Percentiles rank a stretch among this genome's conserved stretches.
Evolutionary conservation across 2,113 vertebrate genomes (phyloP).

Genomic region (Mellivora capensis): DNA sequence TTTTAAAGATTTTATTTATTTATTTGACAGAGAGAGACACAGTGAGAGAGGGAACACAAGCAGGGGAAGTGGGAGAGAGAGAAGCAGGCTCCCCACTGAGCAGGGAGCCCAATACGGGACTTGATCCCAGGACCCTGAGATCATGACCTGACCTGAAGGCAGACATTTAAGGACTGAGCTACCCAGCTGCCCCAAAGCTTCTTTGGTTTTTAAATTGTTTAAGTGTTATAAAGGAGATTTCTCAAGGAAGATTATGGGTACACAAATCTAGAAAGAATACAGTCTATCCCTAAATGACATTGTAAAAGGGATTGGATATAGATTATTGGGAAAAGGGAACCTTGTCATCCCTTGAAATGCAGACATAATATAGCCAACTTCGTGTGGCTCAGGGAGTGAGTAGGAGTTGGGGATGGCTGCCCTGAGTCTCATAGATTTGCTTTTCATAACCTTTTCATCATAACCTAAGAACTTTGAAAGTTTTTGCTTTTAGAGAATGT

Average conservation of each 20-base stretch:
- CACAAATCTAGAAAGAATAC: not conserved
- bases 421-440: not conserved
- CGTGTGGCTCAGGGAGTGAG: not conserved
- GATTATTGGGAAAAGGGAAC: not conserved
- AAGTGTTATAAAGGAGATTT: not conserved
- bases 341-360: not conserved
- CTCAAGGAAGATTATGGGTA: not conserved
- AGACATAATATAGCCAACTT: not conserved
- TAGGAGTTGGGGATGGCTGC: not conserved
- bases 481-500: not conserved
- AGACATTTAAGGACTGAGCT: no score
- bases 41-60: no score
- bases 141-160: no score
- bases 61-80: no score
- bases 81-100: no score
- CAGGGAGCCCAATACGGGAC: no score
- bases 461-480: not conserved
- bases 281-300: not conserved
- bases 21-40: no score
- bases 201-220: not conserved
- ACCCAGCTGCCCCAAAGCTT: not conserved
- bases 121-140: no score
- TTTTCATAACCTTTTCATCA: not conserved
- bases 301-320: not conserved
- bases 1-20: no score